These are phyloP conservation scores for Stomatorhinus ivindoensis DNA, from an alignment of 2,113 vertebrate genomes.

Conservation along the genomic window DNA sequence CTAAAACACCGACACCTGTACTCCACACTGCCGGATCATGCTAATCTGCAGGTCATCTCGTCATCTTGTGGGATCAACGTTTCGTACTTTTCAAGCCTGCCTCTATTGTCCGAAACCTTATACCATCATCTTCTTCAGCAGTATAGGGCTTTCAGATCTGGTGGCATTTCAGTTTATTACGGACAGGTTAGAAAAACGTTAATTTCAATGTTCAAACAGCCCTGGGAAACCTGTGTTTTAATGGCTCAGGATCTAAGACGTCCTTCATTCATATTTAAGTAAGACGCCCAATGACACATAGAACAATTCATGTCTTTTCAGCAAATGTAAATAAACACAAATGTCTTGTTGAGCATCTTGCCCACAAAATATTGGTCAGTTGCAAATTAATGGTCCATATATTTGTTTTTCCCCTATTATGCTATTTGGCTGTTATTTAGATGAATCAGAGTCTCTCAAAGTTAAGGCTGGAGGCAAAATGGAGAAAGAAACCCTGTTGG, in stretches of 20 bases:
- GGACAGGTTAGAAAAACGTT: background rate
- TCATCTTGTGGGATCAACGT: background rate
- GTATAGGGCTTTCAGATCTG: background rate
- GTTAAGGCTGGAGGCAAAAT: background rate
- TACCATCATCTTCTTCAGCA: background rate
- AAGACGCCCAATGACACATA: background rate
- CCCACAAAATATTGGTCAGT: background rate
- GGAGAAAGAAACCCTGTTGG: background rate
- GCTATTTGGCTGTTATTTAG: background rate
- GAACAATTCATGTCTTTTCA: background rate
- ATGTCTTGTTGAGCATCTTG: background rate
- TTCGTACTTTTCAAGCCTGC: background rate
- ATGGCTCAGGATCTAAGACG: background rate
- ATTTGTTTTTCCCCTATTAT: background rate
- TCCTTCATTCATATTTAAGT: background rate
- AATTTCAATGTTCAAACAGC: background rate
- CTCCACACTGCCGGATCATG: conserved; percentile 12
- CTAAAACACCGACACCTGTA: conserved; percentile 1
- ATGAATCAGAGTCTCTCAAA: background rate
- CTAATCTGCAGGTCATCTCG: conserved; percentile 21
- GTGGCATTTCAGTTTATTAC: background rate
- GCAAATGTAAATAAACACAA: background rate
- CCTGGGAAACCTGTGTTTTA: background rate
- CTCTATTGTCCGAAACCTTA: background rate
- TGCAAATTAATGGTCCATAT: background rate